Conservation (phyloP, 2,113 vertebrate genomes). For the Bathybates hornii region DNA sequence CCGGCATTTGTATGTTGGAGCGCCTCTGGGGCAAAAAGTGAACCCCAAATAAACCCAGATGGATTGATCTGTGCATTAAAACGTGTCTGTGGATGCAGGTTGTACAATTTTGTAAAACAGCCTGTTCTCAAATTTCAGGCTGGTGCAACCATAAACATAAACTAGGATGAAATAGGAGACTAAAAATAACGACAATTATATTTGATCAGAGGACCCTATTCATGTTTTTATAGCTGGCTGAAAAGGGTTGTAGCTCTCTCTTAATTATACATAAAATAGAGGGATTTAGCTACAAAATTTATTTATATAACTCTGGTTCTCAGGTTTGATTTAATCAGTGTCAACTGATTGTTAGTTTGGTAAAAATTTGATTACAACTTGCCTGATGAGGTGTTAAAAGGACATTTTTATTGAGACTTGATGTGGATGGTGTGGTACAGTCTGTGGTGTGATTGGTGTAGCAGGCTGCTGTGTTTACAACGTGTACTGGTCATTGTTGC, state of each 20-base stretch:
- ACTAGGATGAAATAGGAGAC: background rate
- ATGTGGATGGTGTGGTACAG: background rate
- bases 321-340: background rate
- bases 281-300: background rate
- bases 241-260: fast-evolving
- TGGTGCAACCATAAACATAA: background rate
- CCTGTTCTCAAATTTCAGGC: background rate
- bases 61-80: background rate
- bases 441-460: background rate
- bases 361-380: background rate
- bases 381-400: background rate
- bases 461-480: background rate
- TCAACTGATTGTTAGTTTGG: background rate
- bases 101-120: background rate
- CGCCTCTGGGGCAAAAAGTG: too few relatives aligned
- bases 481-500: background rate
- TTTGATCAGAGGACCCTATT: background rate
- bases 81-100: background rate
- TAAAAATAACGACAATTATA: background rate
- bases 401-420: fast-evolving
- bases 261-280: fast-evolving
- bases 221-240: background rate
- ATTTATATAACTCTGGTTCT: background rate
- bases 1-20: too few relatives aligned
- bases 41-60: background rate